Base-by-base conservation (phyloP, 2,888 invertebrate species). In the Heteropelma amictum region DNA sequence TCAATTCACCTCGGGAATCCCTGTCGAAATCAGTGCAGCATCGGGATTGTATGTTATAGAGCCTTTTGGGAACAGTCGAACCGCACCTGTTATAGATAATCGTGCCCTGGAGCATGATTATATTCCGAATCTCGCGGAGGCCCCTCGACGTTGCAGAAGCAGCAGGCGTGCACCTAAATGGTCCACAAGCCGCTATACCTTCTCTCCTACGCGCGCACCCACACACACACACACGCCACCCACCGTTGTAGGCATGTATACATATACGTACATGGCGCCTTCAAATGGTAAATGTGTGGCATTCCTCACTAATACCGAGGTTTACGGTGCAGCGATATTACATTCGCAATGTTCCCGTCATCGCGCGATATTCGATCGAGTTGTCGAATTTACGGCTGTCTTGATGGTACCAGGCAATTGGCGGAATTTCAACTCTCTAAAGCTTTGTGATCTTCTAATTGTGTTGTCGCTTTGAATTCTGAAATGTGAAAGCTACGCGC, bases 51-150 rank as follows among this genome's bases (percentile, higher is more conserved):
- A 40, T 70, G 70, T 70, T 75, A 75, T 61, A 60, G 70, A 65
- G 71, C 64, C 74, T 75, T 70, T 75, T 58, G 74, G 74, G 70
- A 75, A 75, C 65, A 53, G 70, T 54, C 61, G 74, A 65, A 75
- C 70, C 70, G 70, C 74, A 75, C 74, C 74, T 75, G 74, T 75
- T 75, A 75, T 60, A 75, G 74, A 75, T 75, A 75, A 75, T 75
- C 70, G 61, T 53, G 54, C 74, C 74, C 74, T 60, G 54, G 74
- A 75, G 74, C 70, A 61, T 70, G 74, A 75, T 75, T 75, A 75
- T 75, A 70, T 75, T 75, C 61, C 40, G 49, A 70, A 75, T 75
- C 74, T 70, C 61, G 54, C 28, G 45, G 54, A 53, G 65, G 56
- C 47, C 60, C 70, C 65, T 70, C 54, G 54, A 75, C 60, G n/a